phyloP scores from a whole-genome alignment of 2,888 invertebrate species.

The Ellobium chinense region DNA sequence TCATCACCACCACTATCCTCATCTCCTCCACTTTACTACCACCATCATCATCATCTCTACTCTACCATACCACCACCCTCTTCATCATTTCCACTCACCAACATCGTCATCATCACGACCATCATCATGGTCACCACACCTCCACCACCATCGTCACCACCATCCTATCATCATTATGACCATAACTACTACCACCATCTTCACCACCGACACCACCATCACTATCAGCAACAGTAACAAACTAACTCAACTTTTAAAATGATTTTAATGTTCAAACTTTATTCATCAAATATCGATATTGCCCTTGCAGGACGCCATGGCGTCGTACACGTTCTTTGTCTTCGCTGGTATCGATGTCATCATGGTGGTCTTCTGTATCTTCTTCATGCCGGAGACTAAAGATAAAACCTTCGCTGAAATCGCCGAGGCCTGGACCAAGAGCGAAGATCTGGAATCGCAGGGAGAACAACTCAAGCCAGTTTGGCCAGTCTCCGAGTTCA shows the following conservation, averaged over 20 bases:
- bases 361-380: conserved; percentile 25
- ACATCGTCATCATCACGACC: too few relatives aligned
- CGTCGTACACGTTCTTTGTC: conserved; percentile 35
- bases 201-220: too few relatives aligned
- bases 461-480: too few relatives aligned
- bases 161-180: too few relatives aligned
- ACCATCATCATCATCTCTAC: background rate
- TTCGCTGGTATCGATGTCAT: conserved; percentile 30
- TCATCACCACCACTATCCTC: too few relatives aligned
- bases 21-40: too few relatives aligned
- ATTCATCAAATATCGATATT: too few relatives aligned
- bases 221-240: background rate
- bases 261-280: background rate
- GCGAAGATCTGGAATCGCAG: background rate
- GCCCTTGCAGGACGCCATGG: background rate
- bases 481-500: too few relatives aligned
- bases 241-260: too few relatives aligned
- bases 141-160: too few relatives aligned
- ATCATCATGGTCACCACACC: too few relatives aligned
- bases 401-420: conserved; percentile 21
- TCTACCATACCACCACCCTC: background rate
- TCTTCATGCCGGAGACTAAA: conserved; percentile 35
- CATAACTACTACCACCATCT: background rate
- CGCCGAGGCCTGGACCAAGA: background rate
- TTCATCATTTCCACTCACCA: background rate